phyloP scores from a whole-genome alignment of 2,797 vertebrate genomes.

The Dermochelys coriacea region DNA sequence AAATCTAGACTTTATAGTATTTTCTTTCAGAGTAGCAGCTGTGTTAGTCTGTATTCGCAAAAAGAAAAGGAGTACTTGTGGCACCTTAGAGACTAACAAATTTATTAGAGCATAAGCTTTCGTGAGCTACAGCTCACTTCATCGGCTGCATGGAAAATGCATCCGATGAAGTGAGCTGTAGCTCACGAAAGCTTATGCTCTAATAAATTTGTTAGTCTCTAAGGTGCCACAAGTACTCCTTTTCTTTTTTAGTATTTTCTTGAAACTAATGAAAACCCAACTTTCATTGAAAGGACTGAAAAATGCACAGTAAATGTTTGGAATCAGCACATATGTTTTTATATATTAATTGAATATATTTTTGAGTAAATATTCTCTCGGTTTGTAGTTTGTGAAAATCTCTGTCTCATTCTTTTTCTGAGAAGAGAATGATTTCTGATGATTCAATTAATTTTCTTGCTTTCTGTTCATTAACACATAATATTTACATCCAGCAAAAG shows the following conservation, averaged over 20 bases:
- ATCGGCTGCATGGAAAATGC: too few relatives aligned
- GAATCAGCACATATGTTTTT: neutral
- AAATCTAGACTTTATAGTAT: neutral
- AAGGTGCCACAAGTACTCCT: too few relatives aligned
- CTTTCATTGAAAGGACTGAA: neutral
- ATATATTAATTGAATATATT: neutral
- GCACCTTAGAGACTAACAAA: too few relatives aligned
- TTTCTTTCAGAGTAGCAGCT: too few relatives aligned
- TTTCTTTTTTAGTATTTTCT: neutral
- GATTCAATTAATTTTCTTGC: constrained; percentile 1
- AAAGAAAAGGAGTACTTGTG: too few relatives aligned
- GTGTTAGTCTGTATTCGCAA: too few relatives aligned
- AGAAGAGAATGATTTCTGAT: neutral
- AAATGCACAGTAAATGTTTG: neutral
- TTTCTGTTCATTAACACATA: constrained; percentile 5
- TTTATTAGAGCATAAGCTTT: too few relatives aligned
- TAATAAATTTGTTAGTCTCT: too few relatives aligned
- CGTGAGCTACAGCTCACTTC: too few relatives aligned
- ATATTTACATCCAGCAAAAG: constrained; percentile 10
- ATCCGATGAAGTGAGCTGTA: too few relatives aligned
- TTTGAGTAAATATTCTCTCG: neutral
- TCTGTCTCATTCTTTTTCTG: neutral
- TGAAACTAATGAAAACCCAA: neutral
- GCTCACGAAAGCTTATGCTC: too few relatives aligned
- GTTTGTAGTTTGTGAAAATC: constrained; percentile 12